These are phyloP conservation scores for Limnephilus lunatus DNA, from an alignment of 2,888 invertebrate species.

Conservation along the genomic window DNA sequence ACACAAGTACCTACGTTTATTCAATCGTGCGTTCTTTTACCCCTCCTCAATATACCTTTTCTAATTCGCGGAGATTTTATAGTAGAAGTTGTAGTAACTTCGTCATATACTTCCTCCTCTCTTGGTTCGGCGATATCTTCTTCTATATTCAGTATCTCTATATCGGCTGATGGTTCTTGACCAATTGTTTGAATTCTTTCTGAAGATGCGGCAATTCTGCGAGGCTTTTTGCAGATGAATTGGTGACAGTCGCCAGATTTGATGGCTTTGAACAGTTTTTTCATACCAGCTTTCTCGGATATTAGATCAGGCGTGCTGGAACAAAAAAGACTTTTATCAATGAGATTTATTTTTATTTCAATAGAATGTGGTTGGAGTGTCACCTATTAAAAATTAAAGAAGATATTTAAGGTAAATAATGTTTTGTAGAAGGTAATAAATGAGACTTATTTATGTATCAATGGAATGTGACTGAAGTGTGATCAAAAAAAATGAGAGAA, in stretches of 20 bases:
- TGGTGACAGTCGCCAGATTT: slow-evolving; percentile 69
- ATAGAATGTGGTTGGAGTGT: background rate
- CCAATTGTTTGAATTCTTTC: background rate
- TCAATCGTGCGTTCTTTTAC: slow-evolving; percentile 21
- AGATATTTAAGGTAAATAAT: background rate
- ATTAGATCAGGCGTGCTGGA: slow-evolving; percentile 69
- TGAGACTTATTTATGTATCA: background rate
- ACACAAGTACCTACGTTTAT: no score
- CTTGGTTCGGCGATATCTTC: background rate
- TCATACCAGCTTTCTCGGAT: slow-evolving; percentile 69
- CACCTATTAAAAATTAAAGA: background rate
- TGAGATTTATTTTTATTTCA: background rate
- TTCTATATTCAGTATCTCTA: background rate
- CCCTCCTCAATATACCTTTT: slow-evolving; percentile 5
- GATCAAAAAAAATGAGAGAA: background rate
- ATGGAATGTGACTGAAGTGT: background rate
- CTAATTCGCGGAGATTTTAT: background rate
- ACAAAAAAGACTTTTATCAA: slow-evolving; percentile 55
- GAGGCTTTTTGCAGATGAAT: slow-evolving; percentile 68
- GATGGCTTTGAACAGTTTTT: slow-evolving; percentile 70
- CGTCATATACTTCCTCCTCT: background rate
- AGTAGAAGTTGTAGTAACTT: background rate
- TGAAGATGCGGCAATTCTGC: slow-evolving; percentile 19
- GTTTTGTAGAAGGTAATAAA: background rate
- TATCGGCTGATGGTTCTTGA: background rate